Percentiles rank a stretch among this genome's conserved stretches.
Conservation (phyloP, 2,888 invertebrate genomes). For the Azorinus chamasolen region DNA sequence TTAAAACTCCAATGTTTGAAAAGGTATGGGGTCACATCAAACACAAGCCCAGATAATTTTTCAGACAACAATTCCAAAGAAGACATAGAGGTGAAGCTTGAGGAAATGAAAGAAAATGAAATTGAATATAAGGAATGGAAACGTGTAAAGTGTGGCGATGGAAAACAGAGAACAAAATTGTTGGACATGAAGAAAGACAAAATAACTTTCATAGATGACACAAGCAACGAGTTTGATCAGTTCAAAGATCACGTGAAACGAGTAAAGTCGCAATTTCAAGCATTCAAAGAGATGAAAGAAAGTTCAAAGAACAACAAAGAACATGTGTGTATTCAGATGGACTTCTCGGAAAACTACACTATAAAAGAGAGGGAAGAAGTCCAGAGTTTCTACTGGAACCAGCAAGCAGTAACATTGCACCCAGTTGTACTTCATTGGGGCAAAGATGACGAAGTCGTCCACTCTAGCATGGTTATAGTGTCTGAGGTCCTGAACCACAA, state of each 20-base stretch:
- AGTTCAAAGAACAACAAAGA: slow-evolving; percentile 11
- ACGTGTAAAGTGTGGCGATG: slow-evolving; percentile 39
- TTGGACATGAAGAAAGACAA: slow-evolving; percentile 16
- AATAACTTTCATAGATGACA: slow-evolving; percentile 4
- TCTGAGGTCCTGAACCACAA: slow-evolving; percentile 15
- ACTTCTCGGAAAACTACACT: slow-evolving; percentile 26
- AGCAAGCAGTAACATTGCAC: slow-evolving; percentile 1
- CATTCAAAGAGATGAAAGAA: slow-evolving; percentile 33
- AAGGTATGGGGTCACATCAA: slow-evolving; percentile 3
- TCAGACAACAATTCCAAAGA: slow-evolving; percentile 2
- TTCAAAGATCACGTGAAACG: slow-evolving; percentile 8
- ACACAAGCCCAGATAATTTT: slow-evolving; percentile 33
- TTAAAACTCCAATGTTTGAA: slow-evolving; percentile 24
- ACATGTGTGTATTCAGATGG: slow-evolving; percentile 40
- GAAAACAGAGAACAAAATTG: slow-evolving; percentile 37
- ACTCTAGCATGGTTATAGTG: slow-evolving; percentile 23
- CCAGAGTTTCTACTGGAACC: slow-evolving; percentile 18
- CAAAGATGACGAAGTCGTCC: slow-evolving; percentile 7
- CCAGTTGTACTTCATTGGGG: slow-evolving; percentile 15
- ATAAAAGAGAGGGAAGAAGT: slow-evolving; percentile 26
- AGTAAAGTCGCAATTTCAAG: slow-evolving; percentile 21
- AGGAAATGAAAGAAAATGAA: no score
- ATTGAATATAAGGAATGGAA: slow-evolving; percentile 23
- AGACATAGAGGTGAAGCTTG: slow-evolving; percentile 3
- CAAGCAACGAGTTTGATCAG: slow-evolving; percentile 12